Base-by-base conservation (phyloP, 2,888 invertebrate species). In the Nemotelus nigrinus region DNA sequence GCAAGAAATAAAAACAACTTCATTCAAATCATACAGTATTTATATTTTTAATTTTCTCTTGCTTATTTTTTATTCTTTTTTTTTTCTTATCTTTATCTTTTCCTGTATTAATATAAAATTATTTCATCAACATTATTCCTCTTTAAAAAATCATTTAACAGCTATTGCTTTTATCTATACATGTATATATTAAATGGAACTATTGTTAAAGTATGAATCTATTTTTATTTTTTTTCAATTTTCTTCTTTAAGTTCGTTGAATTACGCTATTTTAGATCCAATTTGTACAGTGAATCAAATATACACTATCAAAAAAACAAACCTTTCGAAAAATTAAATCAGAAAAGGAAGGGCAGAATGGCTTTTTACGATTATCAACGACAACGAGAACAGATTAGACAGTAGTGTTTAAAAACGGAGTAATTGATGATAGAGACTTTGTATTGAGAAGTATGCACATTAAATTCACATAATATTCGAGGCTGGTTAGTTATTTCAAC, bases 161-260 rank as follows among this genome's bases (percentile, higher is more conserved):
- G 76, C 79, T 79, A 79, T 79, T 79, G 79, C 77, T 77, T 79
- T 74, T 74, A 74, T 63, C 74, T 74, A 74, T 74, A 58, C 58
- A 72, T 68, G 47, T 72, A 55, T 55, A 70, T 72, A 72, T 71
- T 78, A 79, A 75, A 63, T 68, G 79, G 79, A 79, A 79, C 79
- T 79, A 79, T 79, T 77, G 79, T 79, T 77, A 77, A 65, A 64
- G 47, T 75, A 60, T 53, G 6, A 44, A 60, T 74, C 43, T 60
- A 74, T 74, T 10, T 70, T 55, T 70, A 70, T 60, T 60, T 25
- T 25, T 70, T 70, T 70, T 55, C 7, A 70, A 55, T 53, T 70
- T 70, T 7, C 55, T 65, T 43, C 70, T 43, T 70, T 53, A 70
- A 53, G 53, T 70, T n/a, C 53, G 43, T 70, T 53, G 8, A 70